Evolutionary conservation across 1,140 invertebrate genomes (phyloP), one percentile per base, ranked within the genome.

Genomic region (Conus ventricosus): DNA sequence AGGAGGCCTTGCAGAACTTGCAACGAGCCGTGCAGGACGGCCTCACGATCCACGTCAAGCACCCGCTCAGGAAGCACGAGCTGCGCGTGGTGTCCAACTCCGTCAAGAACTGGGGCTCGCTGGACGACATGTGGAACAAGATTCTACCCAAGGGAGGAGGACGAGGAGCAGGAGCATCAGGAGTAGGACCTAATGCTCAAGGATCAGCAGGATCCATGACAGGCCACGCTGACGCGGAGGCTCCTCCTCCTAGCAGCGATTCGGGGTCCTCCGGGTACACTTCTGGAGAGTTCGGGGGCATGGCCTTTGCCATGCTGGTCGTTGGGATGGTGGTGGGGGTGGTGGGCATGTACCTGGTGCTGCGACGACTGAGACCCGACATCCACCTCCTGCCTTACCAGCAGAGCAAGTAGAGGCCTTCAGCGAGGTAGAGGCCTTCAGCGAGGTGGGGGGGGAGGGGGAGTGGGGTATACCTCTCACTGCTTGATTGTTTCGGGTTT

Each of bases 321-420:
- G 55, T 84, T 20, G 82, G 82, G 20, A 13, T 63, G 82, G 39
- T 60, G 82, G 23, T 84, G 57, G 82, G 82, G 5, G 82, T 84
- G 82, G 82, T 5, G 5, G 82, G 82, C 7, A 15, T 84, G 55
- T 84, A 84, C 82, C 39, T 84, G 54, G 82, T 39, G 82, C 82
- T 84, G 10, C 54, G 82, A 25, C 23, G 82, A n/a, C n/a, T 84
- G 23, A 55, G 82, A 7, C 82, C 82, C 17, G 82, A 84, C 57
- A 84, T 84, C 23, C 82, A 84, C 25, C 82, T 84, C 23, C 57
- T 84, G 23, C 82, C 82, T 17, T 84, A 84, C 82, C 82, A 84
- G 82, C 82, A 84, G 17, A 84, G 82, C 82, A 84, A 63, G 82
- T 84, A 39, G 39, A 39, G 39, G 39, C 39, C 39, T 39, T 39